Conservation (phyloP, 2,888 invertebrate genomes). For the Alloscopus bannaensis region DNA sequence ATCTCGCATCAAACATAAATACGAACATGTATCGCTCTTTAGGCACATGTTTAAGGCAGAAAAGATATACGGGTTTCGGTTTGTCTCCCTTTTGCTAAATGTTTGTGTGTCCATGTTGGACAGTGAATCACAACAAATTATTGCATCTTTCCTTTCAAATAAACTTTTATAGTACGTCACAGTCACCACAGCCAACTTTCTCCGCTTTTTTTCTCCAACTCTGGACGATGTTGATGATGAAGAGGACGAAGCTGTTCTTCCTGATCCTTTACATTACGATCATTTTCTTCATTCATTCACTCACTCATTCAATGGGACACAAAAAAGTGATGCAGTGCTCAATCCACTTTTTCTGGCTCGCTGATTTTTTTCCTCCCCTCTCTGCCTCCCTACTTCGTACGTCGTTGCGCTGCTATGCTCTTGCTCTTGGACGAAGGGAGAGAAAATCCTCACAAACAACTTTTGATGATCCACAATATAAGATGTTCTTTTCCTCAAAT, state of each 20-base stretch:
- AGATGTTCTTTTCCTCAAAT: neutral
- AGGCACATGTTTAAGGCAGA: conserved; percentile 49
- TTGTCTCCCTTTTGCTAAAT: conserved; percentile 14
- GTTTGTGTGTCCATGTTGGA: conserved; percentile 44
- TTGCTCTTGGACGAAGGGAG: conserved; percentile 17
- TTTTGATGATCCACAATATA: conserved; percentile 16
- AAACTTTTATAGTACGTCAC: conserved; percentile 49
- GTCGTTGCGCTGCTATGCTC: conserved; percentile 18
- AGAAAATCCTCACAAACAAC: conserved; percentile 3
- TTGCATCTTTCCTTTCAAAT: conserved; percentile 47
- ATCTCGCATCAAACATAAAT: no score
- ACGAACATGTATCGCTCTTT: no score
- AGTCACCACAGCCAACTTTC: conserved; percentile 50
- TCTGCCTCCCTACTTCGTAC: neutral
- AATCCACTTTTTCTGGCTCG: conserved; percentile 26
- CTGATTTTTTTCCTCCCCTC: neutral
- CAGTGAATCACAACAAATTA: conserved; percentile 53
- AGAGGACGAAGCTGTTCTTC: neutral
- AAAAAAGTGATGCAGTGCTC: conserved; percentile 26
- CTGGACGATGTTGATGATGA: conserved; percentile 6
- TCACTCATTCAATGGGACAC: conserved; percentile 38
- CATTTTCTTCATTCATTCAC: conserved; percentile 33
- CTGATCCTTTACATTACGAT: conserved; percentile 14
- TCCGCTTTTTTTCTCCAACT: conserved; percentile 6
- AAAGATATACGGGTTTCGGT: neutral